Evolutionary conservation across 1,140 invertebrate species (phyloP), one percentile per base, ranked within the genome.

Genomic region (Panagrolaimus sp.): DNA sequence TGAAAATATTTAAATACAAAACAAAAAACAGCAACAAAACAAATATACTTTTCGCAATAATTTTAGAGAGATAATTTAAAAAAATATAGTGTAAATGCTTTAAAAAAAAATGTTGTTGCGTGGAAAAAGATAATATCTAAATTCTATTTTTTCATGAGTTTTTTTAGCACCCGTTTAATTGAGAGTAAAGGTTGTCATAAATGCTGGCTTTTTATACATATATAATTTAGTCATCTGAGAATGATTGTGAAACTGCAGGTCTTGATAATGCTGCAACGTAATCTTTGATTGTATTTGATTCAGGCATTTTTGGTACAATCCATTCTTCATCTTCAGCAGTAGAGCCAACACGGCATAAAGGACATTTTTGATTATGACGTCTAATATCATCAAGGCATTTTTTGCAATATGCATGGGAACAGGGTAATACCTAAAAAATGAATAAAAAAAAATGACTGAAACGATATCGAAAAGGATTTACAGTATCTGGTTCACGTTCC

Each of bases 281-380:
- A 38, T 38, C 32, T 38, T 38, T 38, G 32, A 38, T 38, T 38
- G 32, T 38, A 38, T 38, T 7, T 4, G 32, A 2, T 38, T 38
- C 32, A 38, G 32, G 32, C 32, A 38, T 38, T 38, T 38, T 38
- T 38, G 32, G 32, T 2, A 38, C 32, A 24, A 58, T 21, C 52
- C 52, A 58, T 21, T 58, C 52, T 1, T 21, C 28, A 5, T 58
- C 14, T 9, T 21, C 17, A 26, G 24, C 15, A 47, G 32, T 32
- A 15, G 63, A 24, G 2, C 32, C 43, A 38, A 38, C 32, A 0
- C 63, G 43, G 15, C 63, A 44, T 24, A 65, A 32, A 21, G 43
- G 63, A 17, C 63, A 65, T 44, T 65, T 65, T 10, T 17, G 43
- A 44, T 38, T 65, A 32, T 65, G 17, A 32, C 10, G 15, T n/a